Conservation (phyloP, 1,140 invertebrate species). For the Zaprionus ghesquierei region DNA sequence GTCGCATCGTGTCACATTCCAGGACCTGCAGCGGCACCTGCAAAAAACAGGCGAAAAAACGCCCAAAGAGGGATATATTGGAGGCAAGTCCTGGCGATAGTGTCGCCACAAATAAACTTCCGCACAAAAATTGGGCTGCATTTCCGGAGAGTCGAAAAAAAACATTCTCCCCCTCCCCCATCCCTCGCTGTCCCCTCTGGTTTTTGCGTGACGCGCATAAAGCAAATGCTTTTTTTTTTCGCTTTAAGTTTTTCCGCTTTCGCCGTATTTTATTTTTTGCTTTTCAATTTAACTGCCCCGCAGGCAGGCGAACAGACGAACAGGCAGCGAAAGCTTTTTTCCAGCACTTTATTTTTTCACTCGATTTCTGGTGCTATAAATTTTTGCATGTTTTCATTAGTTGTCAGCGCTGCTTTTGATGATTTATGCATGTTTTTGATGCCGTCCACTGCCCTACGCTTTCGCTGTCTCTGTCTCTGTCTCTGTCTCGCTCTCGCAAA, state of each 20-base stretch:
- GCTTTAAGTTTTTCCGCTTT: conserved; percentile 61
- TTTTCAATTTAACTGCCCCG: conserved; percentile 68
- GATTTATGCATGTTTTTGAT: conserved; percentile 80
- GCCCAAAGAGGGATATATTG: conserved; percentile 3
- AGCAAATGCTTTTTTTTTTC: conserved; percentile 79
- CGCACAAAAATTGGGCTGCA: conserved; percentile 74
- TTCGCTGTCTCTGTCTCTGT: neutral
- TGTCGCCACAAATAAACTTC: conserved; percentile 78
- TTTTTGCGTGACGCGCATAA: conserved; percentile 56
- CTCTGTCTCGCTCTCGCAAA: neutral
- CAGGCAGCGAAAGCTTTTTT: conserved; percentile 37
- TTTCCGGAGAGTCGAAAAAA: conserved; percentile 49
- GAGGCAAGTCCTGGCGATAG: conserved; percentile 54
- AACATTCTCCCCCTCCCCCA: neutral
- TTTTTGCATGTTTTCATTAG: conserved; percentile 80
- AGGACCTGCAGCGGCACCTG: conserved; percentile 48
- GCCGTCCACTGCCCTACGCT: conserved; percentile 29
- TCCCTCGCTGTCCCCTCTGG: neutral
- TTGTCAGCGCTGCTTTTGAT: conserved; percentile 78
- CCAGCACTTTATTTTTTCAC: conserved; percentile 33
- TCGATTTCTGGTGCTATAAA: conserved; percentile 63
- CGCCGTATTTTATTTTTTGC: conserved; percentile 18
- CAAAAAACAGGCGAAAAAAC: conserved; percentile 20
- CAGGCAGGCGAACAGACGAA: neutral
- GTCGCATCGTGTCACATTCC: conserved; percentile 71